Conservation (phyloP, 2,888 invertebrate species). For the Hemistola chrysoprasaria region DNA sequence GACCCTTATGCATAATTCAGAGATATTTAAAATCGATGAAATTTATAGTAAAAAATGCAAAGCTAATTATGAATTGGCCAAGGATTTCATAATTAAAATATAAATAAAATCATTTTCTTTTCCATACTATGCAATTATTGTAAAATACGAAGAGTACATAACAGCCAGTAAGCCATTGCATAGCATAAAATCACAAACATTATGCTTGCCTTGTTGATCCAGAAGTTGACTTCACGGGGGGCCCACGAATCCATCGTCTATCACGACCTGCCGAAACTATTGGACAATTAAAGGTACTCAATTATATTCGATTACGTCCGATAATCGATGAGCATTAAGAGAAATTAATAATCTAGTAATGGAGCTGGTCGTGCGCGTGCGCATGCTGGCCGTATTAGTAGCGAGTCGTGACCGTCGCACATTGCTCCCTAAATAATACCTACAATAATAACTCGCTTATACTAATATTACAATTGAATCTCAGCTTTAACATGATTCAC, state of each 20-base stretch:
- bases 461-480: conserved; percentile 25
- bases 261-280: conserved; percentile 71
- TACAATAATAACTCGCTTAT: conserved; percentile 51
- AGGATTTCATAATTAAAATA: too few species aligned
- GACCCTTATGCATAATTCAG: too few species aligned
- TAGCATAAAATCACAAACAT: too few species aligned
- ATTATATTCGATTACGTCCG: conserved; percentile 68
- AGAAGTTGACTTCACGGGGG: conserved; percentile 60
- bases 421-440: conserved; percentile 48
- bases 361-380: conserved; percentile 68
- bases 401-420: conserved; percentile 50
- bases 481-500: background rate
- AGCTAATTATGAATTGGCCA: too few species aligned
- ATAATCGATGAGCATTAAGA: conserved; percentile 78
- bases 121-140: too few species aligned
- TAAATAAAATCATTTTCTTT: too few species aligned
- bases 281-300: conserved; percentile 74
- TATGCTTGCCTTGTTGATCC: conserved; percentile 24
- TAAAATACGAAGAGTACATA: too few species aligned
- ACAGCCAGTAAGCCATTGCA: too few species aligned
- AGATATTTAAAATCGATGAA: too few species aligned
- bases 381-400: conserved; percentile 56
- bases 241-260: conserved; percentile 62
- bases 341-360: conserved; percentile 80
- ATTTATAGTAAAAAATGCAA: too few species aligned